Evolutionary conservation across 2,797 vertebrate genomes (phyloP), one percentile per base, ranked within the genome.

Genomic region (Margarornis squamiger): DNA sequence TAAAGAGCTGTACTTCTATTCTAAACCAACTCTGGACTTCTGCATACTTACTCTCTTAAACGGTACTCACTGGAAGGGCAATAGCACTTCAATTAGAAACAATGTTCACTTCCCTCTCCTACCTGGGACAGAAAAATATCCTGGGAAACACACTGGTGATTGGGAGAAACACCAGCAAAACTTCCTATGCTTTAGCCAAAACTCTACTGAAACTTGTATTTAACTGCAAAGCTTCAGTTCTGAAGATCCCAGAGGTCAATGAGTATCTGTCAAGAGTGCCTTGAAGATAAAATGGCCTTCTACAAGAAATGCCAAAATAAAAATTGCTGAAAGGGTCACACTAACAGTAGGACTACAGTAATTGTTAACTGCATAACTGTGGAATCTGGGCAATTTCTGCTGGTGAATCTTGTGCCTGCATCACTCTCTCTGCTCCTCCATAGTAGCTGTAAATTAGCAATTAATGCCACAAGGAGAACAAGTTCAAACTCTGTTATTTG

Each of bases 401-500:
- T 39, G 52, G 78, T 43, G 71, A 73, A 66, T 90, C 65, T 66
- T 85, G 48, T 19, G 61, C 57, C 81, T 81, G 65, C 38, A 72
- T 15, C 41, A 48, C 48, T 52, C 34, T 55, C 62, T 55, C 66
- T 77, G 73, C 62, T 92, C 46, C 39, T 88, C 66, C 51, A 49
- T 0, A 77, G 78, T 3, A 84, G 39, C 48, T 68, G 46, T 74
- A 95, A 97, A 95, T 88, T 86, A 96, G 87, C 80, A 95, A 91
- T 92, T 95, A 96, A 95, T 89, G 90, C 84, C 93, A 94, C 57
- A 86, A 59, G 62, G 58, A 94, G 90, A 90, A 72, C 43, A 80
- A 92, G 94, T 95, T 95, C 88, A 96, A 91, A 82, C 65, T 76
- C 67, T 76, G 63, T 76, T 91, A 92, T 87, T 95, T 89, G 67